phyloP scores from a whole-genome alignment of 2,113 vertebrate species.

The Sardina pilchardus region DNA sequence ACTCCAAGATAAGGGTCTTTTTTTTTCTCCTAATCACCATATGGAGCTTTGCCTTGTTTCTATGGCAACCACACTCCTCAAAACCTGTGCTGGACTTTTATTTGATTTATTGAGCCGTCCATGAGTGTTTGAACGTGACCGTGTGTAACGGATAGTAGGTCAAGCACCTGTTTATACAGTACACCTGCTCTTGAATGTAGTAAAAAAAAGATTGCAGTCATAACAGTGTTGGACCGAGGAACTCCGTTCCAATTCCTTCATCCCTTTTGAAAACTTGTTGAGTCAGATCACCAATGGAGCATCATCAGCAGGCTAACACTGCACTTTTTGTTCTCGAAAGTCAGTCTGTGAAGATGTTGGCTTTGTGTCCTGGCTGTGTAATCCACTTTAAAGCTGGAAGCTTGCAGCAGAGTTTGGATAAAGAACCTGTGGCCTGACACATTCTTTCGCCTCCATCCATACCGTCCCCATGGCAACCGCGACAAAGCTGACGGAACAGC shows the following conservation, averaged over 20 bases:
- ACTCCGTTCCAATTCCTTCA: not conserved
- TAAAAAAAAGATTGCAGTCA: not conserved
- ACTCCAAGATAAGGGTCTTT: not conserved
- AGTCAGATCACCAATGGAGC: not conserved
- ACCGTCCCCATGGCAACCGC: not conserved
- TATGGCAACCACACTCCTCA: conserved; percentile 41
- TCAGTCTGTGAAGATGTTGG: not conserved
- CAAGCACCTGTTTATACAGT: not conserved
- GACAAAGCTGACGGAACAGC: conserved; percentile 55
- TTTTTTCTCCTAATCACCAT: conserved; percentile 27
- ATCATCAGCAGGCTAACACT: not conserved
- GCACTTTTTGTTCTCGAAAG: not conserved
- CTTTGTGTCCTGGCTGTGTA: not conserved
- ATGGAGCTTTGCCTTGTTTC: conserved; percentile 29
- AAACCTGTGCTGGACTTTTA: not conserved
- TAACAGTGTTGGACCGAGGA: not conserved
- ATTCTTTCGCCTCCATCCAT: not conserved
- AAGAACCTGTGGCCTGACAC: conserved; percentile 12
- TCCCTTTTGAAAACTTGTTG: not conserved
- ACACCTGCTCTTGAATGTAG: not conserved
- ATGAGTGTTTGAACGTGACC: not conserved
- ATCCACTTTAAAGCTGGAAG: conserved; percentile 12
- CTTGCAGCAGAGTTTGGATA: not conserved
- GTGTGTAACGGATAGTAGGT: not conserved
- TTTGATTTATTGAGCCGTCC: not conserved